Evolutionary conservation across 2,888 invertebrate species (phyloP).

Genomic region (Anagyrus pseudococci): DNA sequence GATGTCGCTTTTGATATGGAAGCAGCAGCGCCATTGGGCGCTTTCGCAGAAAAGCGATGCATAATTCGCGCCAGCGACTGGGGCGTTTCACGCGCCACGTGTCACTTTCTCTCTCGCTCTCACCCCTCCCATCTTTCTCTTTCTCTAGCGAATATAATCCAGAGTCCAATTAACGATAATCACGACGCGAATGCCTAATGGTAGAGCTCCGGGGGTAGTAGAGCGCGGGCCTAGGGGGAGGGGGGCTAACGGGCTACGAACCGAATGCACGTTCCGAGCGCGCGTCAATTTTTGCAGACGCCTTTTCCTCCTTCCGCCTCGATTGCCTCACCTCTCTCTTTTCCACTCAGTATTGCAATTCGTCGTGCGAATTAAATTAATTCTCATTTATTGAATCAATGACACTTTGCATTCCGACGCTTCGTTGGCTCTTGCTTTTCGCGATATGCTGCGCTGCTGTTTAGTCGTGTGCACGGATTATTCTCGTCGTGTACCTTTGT

Average conservation of each 20-base stretch:
- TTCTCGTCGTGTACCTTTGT: no score
- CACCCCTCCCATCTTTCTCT: no score
- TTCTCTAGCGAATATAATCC: constrained; percentile 50
- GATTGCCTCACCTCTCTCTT: no score
- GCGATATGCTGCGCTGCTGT: not conserved
- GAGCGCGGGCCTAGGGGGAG: no score
- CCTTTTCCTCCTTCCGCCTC: no score
- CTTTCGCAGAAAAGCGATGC: constrained; percentile 43
- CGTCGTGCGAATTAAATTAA: constrained; percentile 45
- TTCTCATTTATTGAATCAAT: constrained; percentile 41
- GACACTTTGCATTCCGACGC: constrained; percentile 33
- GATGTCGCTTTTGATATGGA: no score
- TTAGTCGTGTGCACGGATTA: not conserved
- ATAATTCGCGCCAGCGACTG: constrained; percentile 49
- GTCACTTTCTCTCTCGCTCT: no score
- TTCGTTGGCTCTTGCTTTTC: not conserved
- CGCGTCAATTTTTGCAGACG: no score
- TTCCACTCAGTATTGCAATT: no score
- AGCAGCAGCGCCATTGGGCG: no score
- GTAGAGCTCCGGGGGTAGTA: constrained; percentile 24
- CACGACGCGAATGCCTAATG: constrained; percentile 52
- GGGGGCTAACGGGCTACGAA: no score
- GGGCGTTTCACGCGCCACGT: constrained; percentile 46
- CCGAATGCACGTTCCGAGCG: no score
- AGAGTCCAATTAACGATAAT: constrained; percentile 57